Evolutionary conservation across 2,797 vertebrate species (phyloP).

Genomic region (Bovichtus variegatus): DNA sequence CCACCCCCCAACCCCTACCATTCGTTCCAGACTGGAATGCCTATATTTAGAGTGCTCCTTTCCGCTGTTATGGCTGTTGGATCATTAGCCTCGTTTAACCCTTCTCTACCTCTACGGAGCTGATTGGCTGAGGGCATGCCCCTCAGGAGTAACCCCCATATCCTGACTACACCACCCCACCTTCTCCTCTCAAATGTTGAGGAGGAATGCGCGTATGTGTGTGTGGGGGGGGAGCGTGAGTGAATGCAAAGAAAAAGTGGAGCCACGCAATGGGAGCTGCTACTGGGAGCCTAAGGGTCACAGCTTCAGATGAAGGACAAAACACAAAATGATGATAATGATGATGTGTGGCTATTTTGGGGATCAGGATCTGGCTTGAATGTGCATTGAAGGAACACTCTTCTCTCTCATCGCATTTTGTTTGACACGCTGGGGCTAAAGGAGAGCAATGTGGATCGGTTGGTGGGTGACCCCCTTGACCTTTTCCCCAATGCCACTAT

Average conservation of each 20-base stretch:
- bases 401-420: conserved; percentile 27
- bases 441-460: background rate
- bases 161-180: conserved; percentile 23
- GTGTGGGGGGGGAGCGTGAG: conserved; percentile 1
- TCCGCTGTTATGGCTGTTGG: conserved; percentile 84
- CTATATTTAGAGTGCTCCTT: conserved; percentile 87
- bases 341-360: conserved; percentile 66
- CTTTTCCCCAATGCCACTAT: conserved; percentile 6
- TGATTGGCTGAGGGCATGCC: conserved; percentile 70
- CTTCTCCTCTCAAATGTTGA: conserved; percentile 35
- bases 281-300: conserved; percentile 48
- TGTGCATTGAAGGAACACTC: background rate
- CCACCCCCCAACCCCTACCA: conserved; percentile 9
- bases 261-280: conserved; percentile 30
- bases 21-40: conserved; percentile 80
- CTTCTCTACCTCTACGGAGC: conserved; percentile 71
- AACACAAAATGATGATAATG: conserved; percentile 64
- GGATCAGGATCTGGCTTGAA: conserved; percentile 21
- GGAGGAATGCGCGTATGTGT: background rate
- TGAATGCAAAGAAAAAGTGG: conserved; percentile 13
- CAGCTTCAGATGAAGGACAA: conserved; percentile 61
- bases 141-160: conserved; percentile 57
- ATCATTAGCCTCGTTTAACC: conserved; percentile 88
- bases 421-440: conserved; percentile 39
- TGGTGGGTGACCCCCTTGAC: conserved; percentile 5